Base-by-base conservation (phyloP, 2,888 invertebrate genomes). In the Hemistola chrysoprasaria region DNA sequence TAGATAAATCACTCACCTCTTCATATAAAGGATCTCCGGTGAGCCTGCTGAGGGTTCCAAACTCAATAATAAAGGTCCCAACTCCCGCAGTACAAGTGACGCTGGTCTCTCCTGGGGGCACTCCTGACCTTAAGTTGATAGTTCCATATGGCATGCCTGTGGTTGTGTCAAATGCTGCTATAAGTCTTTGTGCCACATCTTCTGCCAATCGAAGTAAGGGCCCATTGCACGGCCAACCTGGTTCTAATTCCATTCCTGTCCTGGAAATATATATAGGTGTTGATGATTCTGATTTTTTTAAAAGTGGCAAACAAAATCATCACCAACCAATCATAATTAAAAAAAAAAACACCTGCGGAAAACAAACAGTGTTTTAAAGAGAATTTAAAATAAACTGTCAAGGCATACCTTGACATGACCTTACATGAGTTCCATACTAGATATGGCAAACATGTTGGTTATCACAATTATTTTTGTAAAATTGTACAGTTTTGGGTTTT, bases 81-180 rank as follows among this genome's bases (percentile, higher is more conserved):
- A 99, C 97, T 1, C 99, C 98, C 7, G 99, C 99, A 0, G 99
- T 98, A 71, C 99, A 99, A 0, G 99, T 99, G 0, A 99, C 92
- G 22, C 97, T 94, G 0, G 99, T 99, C 84, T 99, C 99, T 5
- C 96, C 97, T 21, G 92, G 91, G 0, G 99, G 99, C 0, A 99
- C 97, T 1, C 99, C 99, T 67, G 95, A 91, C 35, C 93, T 91
- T 22, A 99, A 87, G 77, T 98, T 98, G 0, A 98, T 97, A 0
- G 99, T 99, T 4, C 99, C 99, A 83, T 97, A 99, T 0, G 99
- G 98, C 98, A 98, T 98, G 1, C 98, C 98, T 6, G 96, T 95
- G 20, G 93, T 93, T 0, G 96, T 96, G 63, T 97, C 95, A 76
- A 97, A 97, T 0, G 97, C 96, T 16, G 97, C 95, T 31, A 99